phyloP scores from a whole-genome alignment of 1,140 invertebrate species.

The Heterodera schachtii region DNA sequence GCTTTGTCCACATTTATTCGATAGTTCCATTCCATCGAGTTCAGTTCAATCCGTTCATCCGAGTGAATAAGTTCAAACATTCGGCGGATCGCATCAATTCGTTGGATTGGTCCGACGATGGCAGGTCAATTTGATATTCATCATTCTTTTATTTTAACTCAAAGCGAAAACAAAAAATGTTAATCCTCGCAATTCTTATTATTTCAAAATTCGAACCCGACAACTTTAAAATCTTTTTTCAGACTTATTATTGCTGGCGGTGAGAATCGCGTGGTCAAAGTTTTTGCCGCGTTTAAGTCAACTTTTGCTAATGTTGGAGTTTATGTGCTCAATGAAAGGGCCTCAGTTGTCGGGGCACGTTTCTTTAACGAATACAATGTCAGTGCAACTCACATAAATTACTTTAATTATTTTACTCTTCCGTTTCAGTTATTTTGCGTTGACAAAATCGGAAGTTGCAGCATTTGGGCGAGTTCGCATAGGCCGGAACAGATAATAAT shows the following conservation, averaged over 20 bases:
- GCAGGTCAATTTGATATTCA: conserved; percentile 11
- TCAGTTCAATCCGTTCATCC: conserved; percentile 37
- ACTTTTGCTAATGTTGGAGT: conserved; percentile 14
- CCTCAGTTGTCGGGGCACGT: conserved; percentile 18
- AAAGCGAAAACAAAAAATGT: no score
- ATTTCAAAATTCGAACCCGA: no score
- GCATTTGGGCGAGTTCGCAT: conserved; percentile 16
- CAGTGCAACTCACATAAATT: background rate
- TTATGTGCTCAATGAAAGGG: conserved; percentile 25
- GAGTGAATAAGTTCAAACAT: conserved; percentile 23
- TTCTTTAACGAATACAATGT: conserved; percentile 34
- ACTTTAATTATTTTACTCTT: no score
- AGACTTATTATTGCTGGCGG: conserved; percentile 26
- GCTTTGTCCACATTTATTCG: conserved; percentile 35
- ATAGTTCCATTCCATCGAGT: conserved; percentile 22
- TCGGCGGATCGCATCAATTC: conserved; percentile 36
- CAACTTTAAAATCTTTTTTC: background rate
- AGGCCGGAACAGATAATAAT: conserved; percentile 30
- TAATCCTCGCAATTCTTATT: no score
- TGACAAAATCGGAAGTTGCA: conserved; percentile 32
- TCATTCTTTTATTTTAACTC: background rate
- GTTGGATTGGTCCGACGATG: conserved; percentile 38
- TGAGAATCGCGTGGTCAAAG: conserved; percentile 33
- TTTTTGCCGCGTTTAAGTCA: conserved; percentile 6
- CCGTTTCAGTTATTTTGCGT: conserved; percentile 31